Conservation (phyloP, 1,140 invertebrate genomes). For the Caenorhabditis briggsae region DNA sequence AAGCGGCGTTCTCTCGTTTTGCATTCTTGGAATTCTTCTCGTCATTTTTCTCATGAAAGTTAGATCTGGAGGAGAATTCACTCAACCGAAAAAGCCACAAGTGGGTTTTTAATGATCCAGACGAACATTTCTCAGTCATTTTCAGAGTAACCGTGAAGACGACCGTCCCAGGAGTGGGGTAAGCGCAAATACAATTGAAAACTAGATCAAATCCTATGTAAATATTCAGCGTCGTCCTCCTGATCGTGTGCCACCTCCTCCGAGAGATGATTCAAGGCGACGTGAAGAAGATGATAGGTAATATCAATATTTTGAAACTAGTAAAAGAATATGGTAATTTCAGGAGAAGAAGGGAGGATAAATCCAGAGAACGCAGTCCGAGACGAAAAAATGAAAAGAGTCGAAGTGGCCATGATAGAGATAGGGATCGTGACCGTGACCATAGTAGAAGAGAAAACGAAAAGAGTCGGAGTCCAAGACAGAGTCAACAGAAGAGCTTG, state of each 20-base stretch:
- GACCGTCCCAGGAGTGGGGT: neutral
- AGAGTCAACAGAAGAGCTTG: neutral
- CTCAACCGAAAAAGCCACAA: neutral
- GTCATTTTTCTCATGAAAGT: neutral
- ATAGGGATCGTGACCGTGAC: conserved; percentile 44
- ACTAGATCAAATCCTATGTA: neutral
- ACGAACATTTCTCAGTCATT: neutral
- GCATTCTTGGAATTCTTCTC: neutral
- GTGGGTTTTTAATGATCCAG: neutral
- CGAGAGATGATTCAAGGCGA: neutral
- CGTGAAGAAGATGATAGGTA: conserved; percentile 22
- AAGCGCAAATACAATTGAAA: neutral
- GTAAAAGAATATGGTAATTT: neutral
- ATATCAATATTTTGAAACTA: too few relatives aligned
- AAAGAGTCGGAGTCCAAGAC: conserved; percentile 1
- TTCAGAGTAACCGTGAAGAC: neutral
- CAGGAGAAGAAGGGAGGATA: conserved; percentile 15
- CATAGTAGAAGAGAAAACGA: neutral
- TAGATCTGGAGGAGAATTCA: neutral
- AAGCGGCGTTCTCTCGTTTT: neutral
- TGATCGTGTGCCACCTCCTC: neutral
- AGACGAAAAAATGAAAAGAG: neutral
- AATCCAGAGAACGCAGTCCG: neutral
- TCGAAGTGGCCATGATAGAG: conserved; percentile 28
- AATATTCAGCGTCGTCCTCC: neutral